Evolutionary conservation across 2,888 invertebrate species (phyloP).

Genomic region (Griposia aprilina): DNA sequence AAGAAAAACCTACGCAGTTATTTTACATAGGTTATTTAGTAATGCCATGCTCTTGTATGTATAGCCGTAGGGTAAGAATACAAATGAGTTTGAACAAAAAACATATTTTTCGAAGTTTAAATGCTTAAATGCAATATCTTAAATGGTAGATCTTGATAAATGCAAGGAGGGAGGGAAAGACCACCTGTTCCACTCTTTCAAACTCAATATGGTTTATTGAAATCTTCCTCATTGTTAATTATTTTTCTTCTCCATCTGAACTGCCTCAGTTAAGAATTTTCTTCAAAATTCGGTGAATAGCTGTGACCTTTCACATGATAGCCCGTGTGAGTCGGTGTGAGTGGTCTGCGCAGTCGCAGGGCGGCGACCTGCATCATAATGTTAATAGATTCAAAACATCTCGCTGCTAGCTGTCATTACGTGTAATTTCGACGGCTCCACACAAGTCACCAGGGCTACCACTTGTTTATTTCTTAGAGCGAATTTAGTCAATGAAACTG

Average conservation of each 20-base stretch:
- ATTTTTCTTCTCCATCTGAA: too few relatives aligned
- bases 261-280: not conserved
- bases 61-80: conserved; percentile 9
- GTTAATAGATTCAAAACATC: conserved; percentile 72
- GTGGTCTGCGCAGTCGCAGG: conserved; percentile 20
- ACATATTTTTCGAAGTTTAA: not conserved
- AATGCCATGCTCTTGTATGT: not conserved
- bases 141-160: not conserved
- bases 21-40: conserved; percentile 3
- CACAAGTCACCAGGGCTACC: conserved; percentile 53
- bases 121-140: not conserved
- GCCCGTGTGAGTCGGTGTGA: conserved; percentile 1
- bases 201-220: not conserved
- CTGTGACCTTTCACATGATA: conserved; percentile 28
- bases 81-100: not conserved
- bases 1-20: conserved; percentile 26
- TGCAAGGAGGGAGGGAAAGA: not conserved
- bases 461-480: not conserved
- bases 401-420: conserved; percentile 69
- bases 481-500: too few relatives aligned
- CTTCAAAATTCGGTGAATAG: not conserved
- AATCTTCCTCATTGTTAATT: not conserved
- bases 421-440: conserved; percentile 66
- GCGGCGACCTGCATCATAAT: conserved; percentile 66
- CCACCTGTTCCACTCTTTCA: not conserved